A percentile compares a stretch with the other conserved stretches of the same genome.
phyloP scores from a whole-genome alignment of 2,888 invertebrate genomes.

The Gibbula magus region DNA sequence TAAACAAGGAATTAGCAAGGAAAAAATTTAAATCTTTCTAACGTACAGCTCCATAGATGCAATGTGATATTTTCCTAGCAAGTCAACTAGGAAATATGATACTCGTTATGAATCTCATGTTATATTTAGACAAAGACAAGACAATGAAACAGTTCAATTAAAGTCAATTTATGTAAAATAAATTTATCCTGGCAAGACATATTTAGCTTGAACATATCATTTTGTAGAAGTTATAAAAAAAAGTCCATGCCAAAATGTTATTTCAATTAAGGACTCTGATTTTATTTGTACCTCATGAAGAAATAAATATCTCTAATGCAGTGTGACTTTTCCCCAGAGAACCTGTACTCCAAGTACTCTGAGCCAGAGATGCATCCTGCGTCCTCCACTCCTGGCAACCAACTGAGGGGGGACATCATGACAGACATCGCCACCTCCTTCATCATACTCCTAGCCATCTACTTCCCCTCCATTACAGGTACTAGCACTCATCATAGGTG shows the following conservation, averaged over 20 bases:
- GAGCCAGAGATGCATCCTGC: slow-evolving; percentile 53
- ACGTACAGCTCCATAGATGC: too few relatives aligned
- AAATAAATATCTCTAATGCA: background rate
- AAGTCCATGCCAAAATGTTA: background rate
- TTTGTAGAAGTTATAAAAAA: background rate
- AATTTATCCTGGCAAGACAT: too few relatives aligned
- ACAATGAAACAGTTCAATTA: too few relatives aligned
- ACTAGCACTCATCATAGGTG: slow-evolving; percentile 91
- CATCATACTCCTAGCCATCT: slow-evolving; percentile 97
- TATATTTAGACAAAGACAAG: too few relatives aligned
- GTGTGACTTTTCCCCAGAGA: slow-evolving; percentile 7
- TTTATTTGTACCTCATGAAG: background rate
- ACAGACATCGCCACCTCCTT: slow-evolving; percentile 95
- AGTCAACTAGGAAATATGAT: too few relatives aligned
- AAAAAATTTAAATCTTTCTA: too few relatives aligned
- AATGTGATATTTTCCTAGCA: too few relatives aligned
- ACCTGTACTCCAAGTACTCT: slow-evolving; percentile 44
- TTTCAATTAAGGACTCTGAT: background rate
- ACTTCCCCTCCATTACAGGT: slow-evolving; percentile 99
- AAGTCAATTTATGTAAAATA: too few relatives aligned
- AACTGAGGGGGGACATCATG: slow-evolving; percentile 79
- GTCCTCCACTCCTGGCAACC: slow-evolving; percentile 41
- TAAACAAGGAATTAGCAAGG: too few relatives aligned
- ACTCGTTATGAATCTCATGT: too few relatives aligned
- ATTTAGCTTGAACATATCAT: too few relatives aligned